A percentile compares a stretch with the other conserved stretches of the same genome.
phyloP scores from a whole-genome alignment of 1,140 invertebrate genomes.

The Mycetomoellerius zeteki region DNA sequence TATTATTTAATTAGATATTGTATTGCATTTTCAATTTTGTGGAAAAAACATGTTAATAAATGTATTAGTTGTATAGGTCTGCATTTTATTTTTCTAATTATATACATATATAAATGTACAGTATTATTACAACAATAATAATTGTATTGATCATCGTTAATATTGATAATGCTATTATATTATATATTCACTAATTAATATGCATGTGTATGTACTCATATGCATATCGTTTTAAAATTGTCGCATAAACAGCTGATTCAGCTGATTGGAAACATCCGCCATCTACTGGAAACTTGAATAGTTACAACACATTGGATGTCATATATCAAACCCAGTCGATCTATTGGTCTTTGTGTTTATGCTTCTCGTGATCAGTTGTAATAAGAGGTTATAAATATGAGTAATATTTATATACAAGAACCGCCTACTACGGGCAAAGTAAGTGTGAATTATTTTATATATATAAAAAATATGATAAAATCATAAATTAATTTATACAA shows the following conservation, averaged over 20 bases:
- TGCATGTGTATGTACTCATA: too few species aligned
- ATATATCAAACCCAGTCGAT: not conserved
- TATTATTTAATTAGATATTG: constrained; percentile 6
- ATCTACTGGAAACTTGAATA: constrained; percentile 1
- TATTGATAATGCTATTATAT: not conserved
- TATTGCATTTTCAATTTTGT: not conserved
- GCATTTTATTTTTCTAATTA: too few species aligned
- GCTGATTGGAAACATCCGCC: constrained; percentile 19
- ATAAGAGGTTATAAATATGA: constrained; percentile 88
- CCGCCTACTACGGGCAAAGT: constrained; percentile 98
- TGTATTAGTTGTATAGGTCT: too few species aligned
- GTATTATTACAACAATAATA: not conserved
- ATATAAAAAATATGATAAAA: not conserved
- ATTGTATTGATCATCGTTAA: not conserved
- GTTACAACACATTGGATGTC: not conserved
- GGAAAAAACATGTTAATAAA: not conserved
- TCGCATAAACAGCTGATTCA: constrained; percentile 18
- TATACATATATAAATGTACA: not conserved
- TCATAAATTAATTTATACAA: not conserved
- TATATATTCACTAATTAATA: not conserved
- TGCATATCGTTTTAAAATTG: not conserved
- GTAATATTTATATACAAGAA: constrained; percentile 98
- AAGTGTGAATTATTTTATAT: constrained; percentile 73
- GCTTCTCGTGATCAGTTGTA: not conserved
- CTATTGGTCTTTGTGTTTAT: not conserved